Base-by-base conservation (phyloP, 2,797 vertebrate genomes). In the Limosa lapponica region DNA sequence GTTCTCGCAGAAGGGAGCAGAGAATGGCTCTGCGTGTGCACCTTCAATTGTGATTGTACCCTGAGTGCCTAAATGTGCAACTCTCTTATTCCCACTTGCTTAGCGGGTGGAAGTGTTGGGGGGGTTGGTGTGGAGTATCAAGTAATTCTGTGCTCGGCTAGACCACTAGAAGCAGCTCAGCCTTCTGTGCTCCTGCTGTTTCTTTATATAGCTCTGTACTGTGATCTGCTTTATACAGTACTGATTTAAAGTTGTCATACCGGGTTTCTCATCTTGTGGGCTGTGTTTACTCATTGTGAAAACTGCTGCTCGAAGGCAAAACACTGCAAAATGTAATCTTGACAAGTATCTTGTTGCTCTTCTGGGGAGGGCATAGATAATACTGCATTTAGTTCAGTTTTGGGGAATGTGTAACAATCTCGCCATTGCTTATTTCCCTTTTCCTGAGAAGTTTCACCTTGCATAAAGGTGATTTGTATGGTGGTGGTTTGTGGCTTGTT, bases 221-320 rank as follows among this genome's bases (percentile, higher is more conserved):
- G 81, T 87, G 89, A 93, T 96, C 84, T 96, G 69, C 81, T 96
- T 89, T 87, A 69, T 93, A n/a, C 82, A 66, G 87, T 77, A 55
- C 86, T 94, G 90, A 97, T 96, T 92, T 97, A 87, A 92, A 95
- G 89, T 95, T 97, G 96, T 95, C 96, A 95, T 95, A 90, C 67
- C 0, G 0, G 13, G 77, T 92, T 96, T 95, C 94, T 96, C 85
- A 90, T 97, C 90, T 86, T 82, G 82, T 95, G 77, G 82, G 74
- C 84, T 87, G 54, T 95, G 91, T 97, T 97, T 96, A 93, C 95
- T 94, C 90, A 82, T 97, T 97, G 93, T 95, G 93, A 95, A 96
- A 96, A 95, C 92, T 94, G 92, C 95, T 92, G 93, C 96, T 97
- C 82, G 87, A 96, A 97, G 95, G 96, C 96, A 97, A 95, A 97